These are phyloP conservation scores for Lordiphosa collinella DNA, from an alignment of 1,140 invertebrate species.

Conservation along the genomic window DNA sequence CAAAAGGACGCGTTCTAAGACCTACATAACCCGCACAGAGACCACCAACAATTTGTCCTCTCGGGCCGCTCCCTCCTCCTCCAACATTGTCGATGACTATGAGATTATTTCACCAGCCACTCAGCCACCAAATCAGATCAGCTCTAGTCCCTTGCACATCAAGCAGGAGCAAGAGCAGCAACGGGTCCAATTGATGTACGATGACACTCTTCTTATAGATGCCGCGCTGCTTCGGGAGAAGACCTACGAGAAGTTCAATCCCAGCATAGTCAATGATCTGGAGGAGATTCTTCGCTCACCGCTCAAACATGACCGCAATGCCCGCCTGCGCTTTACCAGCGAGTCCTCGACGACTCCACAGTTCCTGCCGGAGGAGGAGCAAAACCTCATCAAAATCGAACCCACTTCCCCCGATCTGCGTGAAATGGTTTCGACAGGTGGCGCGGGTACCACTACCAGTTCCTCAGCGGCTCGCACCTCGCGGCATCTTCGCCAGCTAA, in stretches of 20 bases:
- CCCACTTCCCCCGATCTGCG: constrained; percentile 67
- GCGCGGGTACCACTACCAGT: constrained; percentile 28
- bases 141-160: constrained; percentile 72
- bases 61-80: constrained; percentile 33
- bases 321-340: constrained; percentile 62
- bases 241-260: constrained; percentile 69
- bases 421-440: constrained; percentile 46
- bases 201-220: constrained; percentile 64
- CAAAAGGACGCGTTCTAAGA: constrained; percentile 81
- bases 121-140: constrained; percentile 72
- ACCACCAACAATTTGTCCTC: constrained; percentile 50
- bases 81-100: constrained; percentile 68
- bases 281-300: constrained; percentile 78
- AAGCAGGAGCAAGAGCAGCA: constrained; percentile 72
- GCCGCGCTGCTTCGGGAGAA: constrained; percentile 54
- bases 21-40: constrained; percentile 80
- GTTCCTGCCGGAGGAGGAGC: constrained; percentile 62
- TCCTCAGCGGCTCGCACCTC: constrained; percentile 48
- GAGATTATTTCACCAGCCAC: constrained; percentile 73
- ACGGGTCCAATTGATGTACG: constrained; percentile 52
- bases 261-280: constrained; percentile 72
- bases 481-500: constrained; percentile 49
- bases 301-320: constrained; percentile 58
- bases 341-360: constrained; percentile 68
- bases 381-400: constrained; percentile 72